A percentile compares a stretch with the other conserved stretches of the same genome.
Evolutionary conservation across 2,797 vertebrate genomes (phyloP).

Genomic region (Mormyrops boulengeri): DNA sequence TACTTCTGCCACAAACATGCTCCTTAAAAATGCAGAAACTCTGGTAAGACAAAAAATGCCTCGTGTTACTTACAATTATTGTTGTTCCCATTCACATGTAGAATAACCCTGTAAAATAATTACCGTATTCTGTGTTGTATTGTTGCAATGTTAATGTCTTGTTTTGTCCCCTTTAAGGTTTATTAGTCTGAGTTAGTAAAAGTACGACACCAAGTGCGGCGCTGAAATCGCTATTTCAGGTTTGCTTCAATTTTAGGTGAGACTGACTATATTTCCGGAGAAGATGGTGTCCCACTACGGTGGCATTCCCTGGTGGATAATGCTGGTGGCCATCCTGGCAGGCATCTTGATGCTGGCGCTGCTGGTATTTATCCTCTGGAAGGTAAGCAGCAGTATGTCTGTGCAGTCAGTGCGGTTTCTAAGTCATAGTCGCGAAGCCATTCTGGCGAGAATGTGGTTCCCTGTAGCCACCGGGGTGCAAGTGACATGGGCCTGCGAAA

Average conservation of each 20-base stretch:
- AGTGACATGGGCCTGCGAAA: background rate
- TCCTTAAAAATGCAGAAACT: conserved; percentile 66
- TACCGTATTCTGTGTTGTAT: background rate
- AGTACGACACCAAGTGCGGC: background rate
- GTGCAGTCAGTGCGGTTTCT: background rate
- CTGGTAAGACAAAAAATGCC: conserved; percentile 56
- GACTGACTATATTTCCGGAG: conserved; percentile 82
- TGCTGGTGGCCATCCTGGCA: conserved; percentile 79
- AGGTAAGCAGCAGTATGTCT: conserved; percentile 66
- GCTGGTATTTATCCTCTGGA: conserved; percentile 87
- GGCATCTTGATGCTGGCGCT: conserved; percentile 81
- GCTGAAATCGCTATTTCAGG: background rate
- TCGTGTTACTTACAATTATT: background rate
- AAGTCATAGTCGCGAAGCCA: background rate
- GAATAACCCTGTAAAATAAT: background rate
- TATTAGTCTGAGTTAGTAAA: background rate
- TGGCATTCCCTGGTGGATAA: conserved; percentile 90
- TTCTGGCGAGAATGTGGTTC: background rate
- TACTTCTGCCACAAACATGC: conserved; percentile 60
- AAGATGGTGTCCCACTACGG: conserved; percentile 63
- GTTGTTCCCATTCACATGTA: background rate
- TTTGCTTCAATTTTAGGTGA: conserved; percentile 56
- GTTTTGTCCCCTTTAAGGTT: background rate
- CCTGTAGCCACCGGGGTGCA: too few species aligned
- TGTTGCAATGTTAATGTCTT: background rate